These are phyloP conservation scores for Enteromius viviparus DNA, from an alignment of 2,797 vertebrate genomes.

Conservation along the genomic window DNA sequence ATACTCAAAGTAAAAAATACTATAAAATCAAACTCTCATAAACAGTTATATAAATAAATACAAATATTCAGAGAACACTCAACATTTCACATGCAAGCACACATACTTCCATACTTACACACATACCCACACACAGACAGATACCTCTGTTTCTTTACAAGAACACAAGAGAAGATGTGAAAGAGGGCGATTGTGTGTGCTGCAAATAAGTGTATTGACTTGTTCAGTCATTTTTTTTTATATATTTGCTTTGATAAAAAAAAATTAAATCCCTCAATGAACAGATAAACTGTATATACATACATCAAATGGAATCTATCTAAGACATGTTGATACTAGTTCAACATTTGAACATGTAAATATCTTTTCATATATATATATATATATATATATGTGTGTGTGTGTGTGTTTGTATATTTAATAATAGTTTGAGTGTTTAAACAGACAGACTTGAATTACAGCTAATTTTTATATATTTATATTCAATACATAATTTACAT, in stretches of 20 bases:
- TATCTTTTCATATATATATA: conserved; percentile 36
- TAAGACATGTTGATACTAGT: conserved; percentile 60
- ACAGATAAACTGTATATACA: conserved; percentile 59
- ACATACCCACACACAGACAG: conserved; percentile 51
- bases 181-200: conserved; percentile 58
- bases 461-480: conserved; percentile 57
- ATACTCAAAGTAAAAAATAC: conserved; percentile 62
- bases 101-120: conserved; percentile 53
- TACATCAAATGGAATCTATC: conserved; percentile 56
- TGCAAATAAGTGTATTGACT: conserved; percentile 63
- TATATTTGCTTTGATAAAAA: conserved; percentile 58
- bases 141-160: conserved; percentile 53
- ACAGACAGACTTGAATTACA: conserved; percentile 59
- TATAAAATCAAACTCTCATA: conserved; percentile 58
- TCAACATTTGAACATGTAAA: conserved; percentile 56
- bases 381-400: conserved; percentile 12
- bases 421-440: conserved; percentile 57
- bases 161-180: conserved; percentile 47
- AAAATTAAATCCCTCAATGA: conserved; percentile 53
- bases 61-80: conserved; percentile 60
- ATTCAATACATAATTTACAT: conserved; percentile 67
- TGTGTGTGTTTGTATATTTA: conserved; percentile 60
- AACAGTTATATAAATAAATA: conserved; percentile 59
- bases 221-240: conserved; percentile 47
- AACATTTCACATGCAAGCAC: conserved; percentile 61